Conservation (phyloP, 2,797 vertebrate species). For the Muraenolepis orangiensis region DNA sequence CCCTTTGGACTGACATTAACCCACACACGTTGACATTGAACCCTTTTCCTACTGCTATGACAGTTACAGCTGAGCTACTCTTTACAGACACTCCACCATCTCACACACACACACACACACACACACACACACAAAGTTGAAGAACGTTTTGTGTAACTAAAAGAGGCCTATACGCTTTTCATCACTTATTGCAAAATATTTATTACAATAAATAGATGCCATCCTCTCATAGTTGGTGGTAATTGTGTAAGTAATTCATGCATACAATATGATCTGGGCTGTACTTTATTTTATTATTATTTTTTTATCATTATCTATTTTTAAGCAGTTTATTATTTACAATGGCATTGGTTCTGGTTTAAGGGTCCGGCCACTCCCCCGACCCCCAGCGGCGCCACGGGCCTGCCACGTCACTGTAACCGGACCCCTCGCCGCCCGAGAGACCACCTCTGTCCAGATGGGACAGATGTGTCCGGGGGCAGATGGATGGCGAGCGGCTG, state of each 20-base stretch:
- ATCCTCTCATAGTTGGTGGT: neutral
- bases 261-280: neutral
- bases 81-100: no score
- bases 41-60: no score
- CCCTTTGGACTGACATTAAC: no score
- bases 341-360: neutral
- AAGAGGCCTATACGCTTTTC: neutral
- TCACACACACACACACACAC: no score
- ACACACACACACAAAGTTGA: no score
- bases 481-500: slow-evolving; percentile 5
- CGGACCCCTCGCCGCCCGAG: slow-evolving; percentile 67
- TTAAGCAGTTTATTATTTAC: neutral
- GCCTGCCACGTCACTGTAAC: slow-evolving; percentile 63
- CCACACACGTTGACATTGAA: no score
- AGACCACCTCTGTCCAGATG: slow-evolving; percentile 70
- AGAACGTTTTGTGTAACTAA: no score
- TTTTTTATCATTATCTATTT: no score
- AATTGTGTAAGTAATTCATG: neutral
- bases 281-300: neutral
- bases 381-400: neutral
- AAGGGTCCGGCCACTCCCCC: slow-evolving; percentile 27
- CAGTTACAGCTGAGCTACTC: no score
- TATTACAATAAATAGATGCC: neutral
- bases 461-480: slow-evolving; percentile 49
- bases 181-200: no score